Evolutionary conservation across 2,113 vertebrate genomes (phyloP), one percentile per base, ranked within the genome.

Genomic region (Colossoma macropomum): DNA sequence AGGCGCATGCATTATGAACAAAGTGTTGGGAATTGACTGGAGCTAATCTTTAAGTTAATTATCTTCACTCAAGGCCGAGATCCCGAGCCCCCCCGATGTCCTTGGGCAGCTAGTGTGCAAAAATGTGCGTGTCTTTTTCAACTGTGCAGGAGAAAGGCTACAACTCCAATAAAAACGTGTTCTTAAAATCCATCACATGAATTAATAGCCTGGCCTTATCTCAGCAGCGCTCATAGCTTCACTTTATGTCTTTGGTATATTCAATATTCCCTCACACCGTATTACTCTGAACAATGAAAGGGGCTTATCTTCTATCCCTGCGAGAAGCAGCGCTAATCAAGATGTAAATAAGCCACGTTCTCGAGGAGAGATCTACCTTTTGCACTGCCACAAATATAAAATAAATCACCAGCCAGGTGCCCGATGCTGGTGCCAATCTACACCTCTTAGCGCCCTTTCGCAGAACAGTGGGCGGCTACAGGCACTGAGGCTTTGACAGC

Each of bases 401-500:
- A 89, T 88, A 91, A 85, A 89, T 87, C 65, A 77, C 21, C 12
- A 87, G 81, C 72, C 82, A 60, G 84, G 84, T 79, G 68, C 60
- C 70, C 45, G 60, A 80, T 79, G 81, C 52, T 59, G 59, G 28
- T 81, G 84, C 82, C 73, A 56, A 84, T 90, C 88, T 82, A 65
- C 81, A 81, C 88, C 87, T 87, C 87, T 84, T 77, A 79, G 77
- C 80, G 34, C 85, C 88, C 82, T 5, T 86, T 30, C 75, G 48
- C 85, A 32, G 89, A 93, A 86, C 65, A 86, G 66, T 74, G 74
- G 63, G 86, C 84, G 84, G 88, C 68, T 48, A 27, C 28, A 66
- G 82, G 87, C 89, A 93, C 41, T 93, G 92, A 92, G 91, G 89
- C 88, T 77, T 87, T 91, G 90, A 93, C 90, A 91, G 93, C 87